Evolutionary conservation across 2,113 vertebrate species (phyloP).

Genomic region (Aspidoscelis tigris): DNA sequence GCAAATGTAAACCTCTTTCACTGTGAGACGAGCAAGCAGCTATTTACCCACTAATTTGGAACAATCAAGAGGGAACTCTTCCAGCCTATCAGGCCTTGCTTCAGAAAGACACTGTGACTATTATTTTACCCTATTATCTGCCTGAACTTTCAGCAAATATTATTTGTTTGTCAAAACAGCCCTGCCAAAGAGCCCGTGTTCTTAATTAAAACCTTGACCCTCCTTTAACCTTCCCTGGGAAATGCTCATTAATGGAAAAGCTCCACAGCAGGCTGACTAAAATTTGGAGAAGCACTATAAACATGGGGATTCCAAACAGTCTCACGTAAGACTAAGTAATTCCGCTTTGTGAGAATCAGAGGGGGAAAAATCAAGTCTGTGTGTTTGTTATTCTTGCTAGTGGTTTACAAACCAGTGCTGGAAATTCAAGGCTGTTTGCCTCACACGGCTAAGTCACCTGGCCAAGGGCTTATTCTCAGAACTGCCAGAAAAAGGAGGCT

Average conservation of each 20-base stretch:
- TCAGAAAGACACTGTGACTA: slow-evolving; percentile 36
- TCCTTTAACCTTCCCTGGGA: slow-evolving; percentile 60
- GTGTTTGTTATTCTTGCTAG: neutral
- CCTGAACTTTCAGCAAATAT: slow-evolving; percentile 42
- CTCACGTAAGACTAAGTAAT: slow-evolving; percentile 6
- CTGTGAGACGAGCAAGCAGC: neutral
- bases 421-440: slow-evolving; percentile 14
- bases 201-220: slow-evolving; percentile 65
- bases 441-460: slow-evolving; percentile 6
- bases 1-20: neutral
- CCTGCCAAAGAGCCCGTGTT: slow-evolving; percentile 30
- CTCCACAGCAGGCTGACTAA: neutral
- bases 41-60: fast-evolving
- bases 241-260: slow-evolving; percentile 51
- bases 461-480: neutral
- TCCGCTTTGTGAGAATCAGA: slow-evolving; percentile 20
- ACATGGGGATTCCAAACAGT: slow-evolving; percentile 16
- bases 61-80: neutral
- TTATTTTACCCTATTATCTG: slow-evolving; percentile 58
- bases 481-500: neutral
- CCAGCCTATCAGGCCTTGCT: neutral
- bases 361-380: neutral
- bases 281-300: neutral
- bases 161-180: slow-evolving; percentile 37
- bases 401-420: slow-evolving; percentile 18